These are phyloP conservation scores for Perizoma flavofasciatum DNA, from an alignment of 2,888 invertebrate genomes.

Conservation along the genomic window DNA sequence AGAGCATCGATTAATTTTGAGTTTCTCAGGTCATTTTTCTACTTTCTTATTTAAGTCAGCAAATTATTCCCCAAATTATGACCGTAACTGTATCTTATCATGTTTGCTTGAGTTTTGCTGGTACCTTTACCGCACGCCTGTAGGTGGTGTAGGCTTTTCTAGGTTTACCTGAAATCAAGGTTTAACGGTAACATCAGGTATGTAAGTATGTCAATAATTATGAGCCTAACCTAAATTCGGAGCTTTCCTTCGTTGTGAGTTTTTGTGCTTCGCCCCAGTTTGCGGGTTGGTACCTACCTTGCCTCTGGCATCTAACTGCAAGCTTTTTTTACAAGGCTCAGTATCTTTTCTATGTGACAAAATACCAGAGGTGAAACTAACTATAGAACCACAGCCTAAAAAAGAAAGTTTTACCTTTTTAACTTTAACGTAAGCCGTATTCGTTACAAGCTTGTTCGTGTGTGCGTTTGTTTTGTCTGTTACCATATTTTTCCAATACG, in stretches of 20 bases:
- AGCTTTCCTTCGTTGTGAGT: conserved; percentile 55
- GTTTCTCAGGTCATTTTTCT: no score
- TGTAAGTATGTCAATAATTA: conserved; percentile 31
- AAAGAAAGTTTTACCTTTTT: background rate
- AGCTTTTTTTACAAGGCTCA: conserved; percentile 61
- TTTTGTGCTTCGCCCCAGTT: conserved; percentile 64
- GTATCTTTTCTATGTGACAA: conserved; percentile 12
- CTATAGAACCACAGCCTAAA: background rate
- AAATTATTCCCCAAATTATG: no score
- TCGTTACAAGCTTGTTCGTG: no score
- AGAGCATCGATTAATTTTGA: no score
- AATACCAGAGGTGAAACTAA: background rate
- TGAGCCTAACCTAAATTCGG: conserved; percentile 29
- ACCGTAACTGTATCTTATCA: no score
- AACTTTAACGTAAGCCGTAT: no score
- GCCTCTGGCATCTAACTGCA: conserved; percentile 72
- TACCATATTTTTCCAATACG: no score
- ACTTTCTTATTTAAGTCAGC: no score
- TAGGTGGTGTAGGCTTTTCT: no score
- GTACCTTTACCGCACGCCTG: no score
- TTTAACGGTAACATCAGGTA: conserved; percentile 4
- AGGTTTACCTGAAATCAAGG: conserved; percentile 6
- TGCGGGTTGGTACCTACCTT: conserved; percentile 55
- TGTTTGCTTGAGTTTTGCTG: no score
- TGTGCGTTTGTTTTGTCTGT: no score